Evolutionary conservation across 1,140 invertebrate genomes (phyloP).

Genomic region (Drosophila parabipectinata): DNA sequence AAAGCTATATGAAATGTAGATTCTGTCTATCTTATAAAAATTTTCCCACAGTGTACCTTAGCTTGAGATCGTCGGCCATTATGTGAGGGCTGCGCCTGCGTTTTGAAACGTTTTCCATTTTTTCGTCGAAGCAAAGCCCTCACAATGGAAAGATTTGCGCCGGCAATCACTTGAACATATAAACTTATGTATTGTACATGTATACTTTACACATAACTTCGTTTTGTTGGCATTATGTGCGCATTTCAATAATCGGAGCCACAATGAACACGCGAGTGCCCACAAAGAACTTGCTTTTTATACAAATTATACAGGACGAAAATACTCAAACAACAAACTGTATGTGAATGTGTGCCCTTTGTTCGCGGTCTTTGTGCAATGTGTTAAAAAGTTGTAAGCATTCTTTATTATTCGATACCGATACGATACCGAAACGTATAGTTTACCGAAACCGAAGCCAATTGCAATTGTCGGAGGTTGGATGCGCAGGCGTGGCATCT

Average conservation of each 20-base stretch:
- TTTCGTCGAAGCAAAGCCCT: conserved; percentile 16
- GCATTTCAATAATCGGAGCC: conserved; percentile 58
- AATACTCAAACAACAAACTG: background rate
- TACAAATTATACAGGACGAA: conserved; percentile 8
- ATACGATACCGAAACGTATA: conserved; percentile 2
- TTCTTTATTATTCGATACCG: conserved; percentile 31
- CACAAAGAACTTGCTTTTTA: conserved; percentile 43
- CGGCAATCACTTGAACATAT: conserved; percentile 68
- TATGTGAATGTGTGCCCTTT: conserved; percentile 45
- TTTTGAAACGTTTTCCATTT: conserved; percentile 9
- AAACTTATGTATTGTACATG: conserved; percentile 77
- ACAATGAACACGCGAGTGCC: conserved; percentile 80
- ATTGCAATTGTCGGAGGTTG: conserved; percentile 16
- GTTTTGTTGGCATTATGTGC: conserved; percentile 73
- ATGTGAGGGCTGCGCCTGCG: conserved; percentile 44
- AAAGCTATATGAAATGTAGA: too few relatives aligned
- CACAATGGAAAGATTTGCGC: conserved; percentile 52
- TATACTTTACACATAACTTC: conserved; percentile 79
- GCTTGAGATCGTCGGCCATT: conserved; percentile 30
- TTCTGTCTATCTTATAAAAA: background rate
- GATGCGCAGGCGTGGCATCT: conserved; percentile 66
- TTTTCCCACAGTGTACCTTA: conserved; percentile 7
- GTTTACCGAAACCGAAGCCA: conserved; percentile 26
- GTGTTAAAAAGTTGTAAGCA: conserved; percentile 81
- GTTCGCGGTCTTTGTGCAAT: conserved; percentile 69